Evolutionary conservation across 2,113 vertebrate species (phyloP).

Genomic region (Chamaetylas fuelleborni): DNA sequence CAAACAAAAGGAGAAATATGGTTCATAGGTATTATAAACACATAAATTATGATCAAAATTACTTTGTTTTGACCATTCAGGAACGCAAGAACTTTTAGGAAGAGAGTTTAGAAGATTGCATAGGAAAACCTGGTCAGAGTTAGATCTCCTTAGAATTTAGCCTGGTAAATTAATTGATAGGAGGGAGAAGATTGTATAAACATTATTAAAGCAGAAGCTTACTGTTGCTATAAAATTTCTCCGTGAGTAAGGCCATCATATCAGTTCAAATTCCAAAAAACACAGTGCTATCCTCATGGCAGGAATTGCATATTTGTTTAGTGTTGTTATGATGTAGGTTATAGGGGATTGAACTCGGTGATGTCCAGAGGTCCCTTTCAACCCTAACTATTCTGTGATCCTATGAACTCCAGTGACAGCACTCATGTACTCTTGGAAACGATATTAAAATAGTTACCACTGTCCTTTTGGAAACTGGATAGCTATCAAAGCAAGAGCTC

Average conservation of each 20-base stretch:
- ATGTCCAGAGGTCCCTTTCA: not conserved
- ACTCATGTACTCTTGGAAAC: not conserved
- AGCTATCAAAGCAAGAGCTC: not conserved
- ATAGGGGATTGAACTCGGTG: not conserved
- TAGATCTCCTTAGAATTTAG: not conserved
- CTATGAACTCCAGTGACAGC: not conserved
- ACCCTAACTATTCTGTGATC: not conserved
- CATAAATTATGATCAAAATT: not conserved
- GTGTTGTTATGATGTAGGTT: not conserved
- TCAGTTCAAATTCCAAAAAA: not conserved
- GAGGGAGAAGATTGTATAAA: not conserved
- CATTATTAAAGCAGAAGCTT: not conserved
- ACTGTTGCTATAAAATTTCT: not conserved
- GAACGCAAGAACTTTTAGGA: not conserved
- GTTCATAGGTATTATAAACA: not conserved
- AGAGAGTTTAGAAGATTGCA: not conserved
- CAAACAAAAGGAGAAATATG: conserved; percentile 10
- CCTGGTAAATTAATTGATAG: not conserved
- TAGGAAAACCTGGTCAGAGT: not conserved
- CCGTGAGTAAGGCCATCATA: not conserved
- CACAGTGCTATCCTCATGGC: not conserved
- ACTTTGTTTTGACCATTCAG: not conserved
- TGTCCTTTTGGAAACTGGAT: not conserved
- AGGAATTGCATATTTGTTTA: conserved; percentile 11
- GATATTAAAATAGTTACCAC: not conserved